Evolutionary conservation across 2,113 vertebrate species (phyloP), one percentile per base, ranked within the genome.

Genomic region (Notothenia rossii): DNA sequence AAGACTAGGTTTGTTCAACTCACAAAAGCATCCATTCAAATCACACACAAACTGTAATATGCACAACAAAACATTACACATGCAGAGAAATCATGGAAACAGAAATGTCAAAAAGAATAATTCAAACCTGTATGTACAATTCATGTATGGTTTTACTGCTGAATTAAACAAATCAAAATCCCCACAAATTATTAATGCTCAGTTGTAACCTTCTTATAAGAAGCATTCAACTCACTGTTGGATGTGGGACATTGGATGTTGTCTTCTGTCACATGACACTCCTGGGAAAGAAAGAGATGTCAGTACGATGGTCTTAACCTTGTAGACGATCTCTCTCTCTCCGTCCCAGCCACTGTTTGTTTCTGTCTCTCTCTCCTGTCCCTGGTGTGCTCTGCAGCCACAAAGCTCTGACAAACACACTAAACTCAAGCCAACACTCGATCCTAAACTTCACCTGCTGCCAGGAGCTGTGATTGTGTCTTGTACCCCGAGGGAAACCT

Each of bases 251-350:
- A 0, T 51, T 40, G 36, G 36, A 17, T 56, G 61, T 61, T 62
- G 22, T 15, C 15, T 18, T 12, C 54, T 74, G 88, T 80, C 49
- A 86, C 76, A 25, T 7, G 60, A 88, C 51, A 84, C 75, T 78
- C 87, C 65, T 86, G 82, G 53, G 79, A 89, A 76, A 78, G 72
- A 66, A 49, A 56, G 13, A 10, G 65, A 46, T 55, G 36, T 66
- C 53, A 8, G 36, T 17, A n/a, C 2, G 1, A 61, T 49, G 12
- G 25, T 69, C 62, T 22, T 0, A n/a, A 1, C 46, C 65, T 58
- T 25, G 10, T 8, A 59, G 33, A 43, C 5, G 4, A 62, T 45
- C 49, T 3, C 33, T 58, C 50, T 50, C 70, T 78, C 54, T 48
- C 49, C 49, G 45, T 79, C 62, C 43, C 70, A 50, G 40, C 3